Conservation (phyloP, 2,888 invertebrate genomes). For the Colostygia pectinataria region DNA sequence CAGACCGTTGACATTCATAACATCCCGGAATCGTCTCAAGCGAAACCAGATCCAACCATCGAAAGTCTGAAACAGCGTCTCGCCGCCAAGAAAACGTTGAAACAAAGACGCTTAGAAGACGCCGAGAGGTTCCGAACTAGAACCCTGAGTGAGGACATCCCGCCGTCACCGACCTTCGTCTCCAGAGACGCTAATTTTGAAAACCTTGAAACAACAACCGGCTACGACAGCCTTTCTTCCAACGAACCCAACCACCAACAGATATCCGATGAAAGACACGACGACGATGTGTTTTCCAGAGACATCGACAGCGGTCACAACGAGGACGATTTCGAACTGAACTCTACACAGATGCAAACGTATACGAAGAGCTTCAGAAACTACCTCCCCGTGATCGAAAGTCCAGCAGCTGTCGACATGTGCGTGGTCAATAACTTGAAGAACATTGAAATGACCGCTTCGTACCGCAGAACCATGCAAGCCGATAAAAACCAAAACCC, state of each 20-base stretch:
- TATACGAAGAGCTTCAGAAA: constrained; percentile 81
- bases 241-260: constrained; percentile 71
- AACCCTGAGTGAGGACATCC: constrained; percentile 83
- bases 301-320: constrained; percentile 86
- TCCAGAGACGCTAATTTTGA: constrained; percentile 73
- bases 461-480: constrained; percentile 53
- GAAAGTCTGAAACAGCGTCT: constrained; percentile 67
- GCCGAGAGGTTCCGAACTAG: constrained; percentile 89
- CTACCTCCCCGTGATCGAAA: constrained; percentile 75
- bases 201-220: constrained; percentile 75
- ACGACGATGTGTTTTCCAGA: constrained; percentile 58
- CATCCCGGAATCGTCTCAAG: constrained; percentile 46
- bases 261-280: constrained; percentile 56
- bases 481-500: constrained; percentile 53
- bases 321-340: constrained; percentile 87
- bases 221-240: constrained; percentile 73
- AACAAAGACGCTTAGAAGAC: constrained; percentile 85
- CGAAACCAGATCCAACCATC: constrained; percentile 60
- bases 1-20: constrained; percentile 78
- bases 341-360: constrained; percentile 83
- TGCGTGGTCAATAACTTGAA: constrained; percentile 75
- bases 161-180: constrained; percentile 77
- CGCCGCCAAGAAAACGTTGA: constrained; percentile 74
- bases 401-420: constrained; percentile 71
- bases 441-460: constrained; percentile 73